Evolutionary conservation across 2,797 vertebrate genomes (phyloP), one percentile per base, ranked within the genome.

Genomic region (Girardinus metallicus): DNA sequence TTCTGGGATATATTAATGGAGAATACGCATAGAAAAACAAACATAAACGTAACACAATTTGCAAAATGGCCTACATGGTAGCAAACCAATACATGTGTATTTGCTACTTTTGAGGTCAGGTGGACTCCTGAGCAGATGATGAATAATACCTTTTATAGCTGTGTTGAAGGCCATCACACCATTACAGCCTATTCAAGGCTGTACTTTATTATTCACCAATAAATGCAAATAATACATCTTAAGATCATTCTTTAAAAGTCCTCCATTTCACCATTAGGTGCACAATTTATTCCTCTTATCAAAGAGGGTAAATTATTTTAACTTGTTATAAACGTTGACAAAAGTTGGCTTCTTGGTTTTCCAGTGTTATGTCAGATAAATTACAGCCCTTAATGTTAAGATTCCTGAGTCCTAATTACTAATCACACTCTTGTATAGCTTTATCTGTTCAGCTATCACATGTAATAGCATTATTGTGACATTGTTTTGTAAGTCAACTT

Each of bases 381-480:
- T 78, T 44, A 11, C 46, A 29, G 79, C 60, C 79, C 43, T 66
- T 39, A 66, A 12, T 0, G 9, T 66, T 66, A 39, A 66, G 36
- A 12, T 66, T 26, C 9, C 34, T 39, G 16, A 18, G 31, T 21
- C 18, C 64, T 88, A 77, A 72, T 70, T 73, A 81, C 75, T 39
- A 78, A 77, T 77, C 68, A 31, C 62, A 57, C 75, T 66, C 18
- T 82, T 77, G 66, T 85, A 76, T 66, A 55, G 31, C 73, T 77
- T 80, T 77, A 43, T 83, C 53, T 77, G 29, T 36, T n/a, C 9
- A 55, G 39, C 62, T n/a, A 23, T 55, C 34, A 46, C 53, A 60
- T 81, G 74, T 47, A 36, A 77, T 62, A 80, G 31, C 36, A 44
- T 72, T 64, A 60, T 46, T 78, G 81, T 85, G 80, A 23, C 51